phyloP scores from a whole-genome alignment of 92 coral and sea anemone genomes.

The Epizoanthus illoricatus region DNA sequence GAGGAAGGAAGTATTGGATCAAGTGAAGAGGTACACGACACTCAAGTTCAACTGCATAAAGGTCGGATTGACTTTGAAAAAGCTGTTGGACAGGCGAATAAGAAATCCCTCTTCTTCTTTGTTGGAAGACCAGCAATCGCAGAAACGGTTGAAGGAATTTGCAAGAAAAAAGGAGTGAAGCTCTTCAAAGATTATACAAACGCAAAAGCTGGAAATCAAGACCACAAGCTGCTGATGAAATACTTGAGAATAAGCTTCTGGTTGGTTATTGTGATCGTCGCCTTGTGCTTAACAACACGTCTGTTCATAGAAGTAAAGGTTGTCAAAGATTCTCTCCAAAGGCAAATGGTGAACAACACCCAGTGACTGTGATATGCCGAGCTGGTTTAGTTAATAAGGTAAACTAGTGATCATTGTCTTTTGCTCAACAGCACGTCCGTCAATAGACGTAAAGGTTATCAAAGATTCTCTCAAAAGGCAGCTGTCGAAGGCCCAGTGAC shows the following conservation, averaged over 20 bases:
- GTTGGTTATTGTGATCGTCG: slow-evolving; percentile 14
- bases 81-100: slow-evolving; percentile 37
- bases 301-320: slow-evolving; percentile 41
- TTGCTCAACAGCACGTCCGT: slow-evolving; percentile 31
- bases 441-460: slow-evolving; percentile 42
- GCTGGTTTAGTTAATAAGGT: no score
- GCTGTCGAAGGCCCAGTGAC: not conserved
- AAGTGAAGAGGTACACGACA: not conserved
- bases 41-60: slow-evolving; percentile 29
- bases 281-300: slow-evolving; percentile 31
- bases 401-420: not conserved
- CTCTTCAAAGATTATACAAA: slow-evolving; percentile 50
- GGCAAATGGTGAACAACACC: not conserved
- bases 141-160: slow-evolving; percentile 33
- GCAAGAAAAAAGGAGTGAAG: slow-evolving; percentile 42
- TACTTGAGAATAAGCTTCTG: slow-evolving; percentile 51
- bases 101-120: slow-evolving; percentile 47
- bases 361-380: not conserved
- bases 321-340: not conserved
- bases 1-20: not conserved
- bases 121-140: slow-evolving; percentile 64
- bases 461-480: not conserved
- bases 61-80: slow-evolving; percentile 49
- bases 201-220: slow-evolving; percentile 43
- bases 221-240: slow-evolving; percentile 26